Evolutionary conservation across 2,113 vertebrate species (phyloP), one percentile per base, ranked within the genome.

Genomic region (Psilopsiagon aymara): DNA sequence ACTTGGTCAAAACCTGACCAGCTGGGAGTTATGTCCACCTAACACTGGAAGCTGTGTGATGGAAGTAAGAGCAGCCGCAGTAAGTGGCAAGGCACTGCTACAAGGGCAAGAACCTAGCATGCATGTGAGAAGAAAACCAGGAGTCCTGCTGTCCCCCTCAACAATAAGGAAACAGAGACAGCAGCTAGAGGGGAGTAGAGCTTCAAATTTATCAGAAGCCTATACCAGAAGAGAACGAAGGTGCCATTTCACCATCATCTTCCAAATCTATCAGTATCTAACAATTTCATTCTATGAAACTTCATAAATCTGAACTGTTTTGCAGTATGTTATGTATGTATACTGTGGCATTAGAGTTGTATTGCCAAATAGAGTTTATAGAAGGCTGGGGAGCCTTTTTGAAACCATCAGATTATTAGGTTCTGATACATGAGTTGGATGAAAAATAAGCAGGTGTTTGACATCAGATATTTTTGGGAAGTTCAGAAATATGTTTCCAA

Each of bases 141-240:
- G 67, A 62, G 44, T 66, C 80, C 84, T 79, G 62, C 31, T 76
- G 62, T 24, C 10, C 60, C 63, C 43, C 24, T 60, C 68, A 68
- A 20, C 41, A 92, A 64, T 28, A 70, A 68, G 55, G 76, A 68
- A 84, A 75, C 6, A 8, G 41, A 69, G 69, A 73, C 9, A 94
- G 80, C 94, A 96, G 93, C 95, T 96, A 96, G 94, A 96, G 95
- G 93, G 93, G 91, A 96, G 92, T 79, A 97, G 80, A 95, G 95
- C 76, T 93, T 95, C 92, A 96, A 78, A 79, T 91, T 95, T 92
- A 88, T 37, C 57, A 68, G 51, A 78, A 82, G 81, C 27, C 35
- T 44, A 39, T 44, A 39, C 14, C 51, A 9, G 6, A 70, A 84
- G 35, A 85, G 44, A 62, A 82, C 8, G n/a, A 89, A 86, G 68